Conservation (phyloP, 2,113 vertebrate genomes). For the Sylvietta virens region DNA sequence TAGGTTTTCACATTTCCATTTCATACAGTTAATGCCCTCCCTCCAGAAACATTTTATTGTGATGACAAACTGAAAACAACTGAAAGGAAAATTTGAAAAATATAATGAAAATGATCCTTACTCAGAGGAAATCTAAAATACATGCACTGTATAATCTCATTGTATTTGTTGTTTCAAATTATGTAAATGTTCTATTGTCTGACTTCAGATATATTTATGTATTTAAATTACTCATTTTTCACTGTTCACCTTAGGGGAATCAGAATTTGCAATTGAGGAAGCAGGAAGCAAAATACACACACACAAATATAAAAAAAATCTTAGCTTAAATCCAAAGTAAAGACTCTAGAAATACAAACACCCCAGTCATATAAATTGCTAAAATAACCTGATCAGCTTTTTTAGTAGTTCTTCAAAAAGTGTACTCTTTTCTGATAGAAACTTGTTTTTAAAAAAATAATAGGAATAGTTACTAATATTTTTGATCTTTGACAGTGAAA, state of each 20-base stretch:
- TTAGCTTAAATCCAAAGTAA: neutral
- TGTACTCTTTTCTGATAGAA: neutral
- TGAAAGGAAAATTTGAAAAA: neutral
- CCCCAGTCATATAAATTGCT: neutral
- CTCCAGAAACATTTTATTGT: neutral
- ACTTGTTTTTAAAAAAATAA: neutral
- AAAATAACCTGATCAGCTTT: neutral
- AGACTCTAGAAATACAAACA: neutral
- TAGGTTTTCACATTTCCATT: neutral
- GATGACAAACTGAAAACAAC: neutral
- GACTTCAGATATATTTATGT: neutral
- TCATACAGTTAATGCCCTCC: neutral
- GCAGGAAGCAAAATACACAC: neutral
- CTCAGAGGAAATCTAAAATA: constrained; percentile 14
- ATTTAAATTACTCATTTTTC: neutral
- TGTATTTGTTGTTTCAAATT: constrained; percentile 7
- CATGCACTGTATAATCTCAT: neutral
- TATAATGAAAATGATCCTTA: neutral
- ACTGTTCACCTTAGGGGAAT: neutral
- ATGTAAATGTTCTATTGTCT: constrained; percentile 22
- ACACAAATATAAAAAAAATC: neutral
- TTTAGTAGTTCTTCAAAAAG: neutral
- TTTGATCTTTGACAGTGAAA: neutral
- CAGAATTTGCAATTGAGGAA: neutral
- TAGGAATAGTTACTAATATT: neutral